Conservation (phyloP, 35 echinoderm and acorn worm genomes). For the Apostichopus japonicus region DNA sequence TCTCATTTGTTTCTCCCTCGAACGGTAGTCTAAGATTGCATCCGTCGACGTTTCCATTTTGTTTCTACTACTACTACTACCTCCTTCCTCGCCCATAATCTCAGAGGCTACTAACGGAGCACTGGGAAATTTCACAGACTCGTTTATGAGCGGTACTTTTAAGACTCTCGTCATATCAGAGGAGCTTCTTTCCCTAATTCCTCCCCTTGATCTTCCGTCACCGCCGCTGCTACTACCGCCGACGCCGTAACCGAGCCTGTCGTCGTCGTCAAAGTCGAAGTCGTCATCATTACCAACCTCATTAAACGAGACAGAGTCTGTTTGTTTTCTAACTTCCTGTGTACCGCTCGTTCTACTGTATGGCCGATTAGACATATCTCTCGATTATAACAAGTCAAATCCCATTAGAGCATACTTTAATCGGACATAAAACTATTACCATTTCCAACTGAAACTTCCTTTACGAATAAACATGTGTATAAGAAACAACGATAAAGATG, state of each 20-base stretch:
- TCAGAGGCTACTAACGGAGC: conserved; percentile 20
- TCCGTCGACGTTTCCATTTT: background rate
- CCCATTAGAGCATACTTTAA: conserved; percentile 11
- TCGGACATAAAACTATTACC: conserved; percentile 1
- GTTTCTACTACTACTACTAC: background rate
- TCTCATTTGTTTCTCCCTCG: conserved; percentile 12
- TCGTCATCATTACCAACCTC: conserved; percentile 15
- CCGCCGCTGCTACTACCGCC: background rate
- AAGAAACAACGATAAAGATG: background rate
- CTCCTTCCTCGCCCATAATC: background rate
- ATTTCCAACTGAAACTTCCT: background rate
- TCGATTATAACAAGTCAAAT: background rate
- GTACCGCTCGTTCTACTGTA: background rate
- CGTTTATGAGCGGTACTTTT: background rate
- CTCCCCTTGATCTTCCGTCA: background rate
- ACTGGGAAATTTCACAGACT: conserved; percentile 33
- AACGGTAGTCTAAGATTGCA: conserved; percentile 1
- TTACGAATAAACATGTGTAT: background rate
- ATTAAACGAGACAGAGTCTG: background rate
- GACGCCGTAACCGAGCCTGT: background rate
- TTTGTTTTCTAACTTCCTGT: background rate
- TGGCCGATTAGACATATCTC: conserved; percentile 2
- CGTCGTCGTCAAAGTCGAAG: background rate
- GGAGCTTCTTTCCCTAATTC: conserved; percentile 7
- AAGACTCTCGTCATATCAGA: conserved; percentile 23